Base-by-base conservation (phyloP, 2,113 vertebrate genomes). In the Prochilodus magdalenae region DNA sequence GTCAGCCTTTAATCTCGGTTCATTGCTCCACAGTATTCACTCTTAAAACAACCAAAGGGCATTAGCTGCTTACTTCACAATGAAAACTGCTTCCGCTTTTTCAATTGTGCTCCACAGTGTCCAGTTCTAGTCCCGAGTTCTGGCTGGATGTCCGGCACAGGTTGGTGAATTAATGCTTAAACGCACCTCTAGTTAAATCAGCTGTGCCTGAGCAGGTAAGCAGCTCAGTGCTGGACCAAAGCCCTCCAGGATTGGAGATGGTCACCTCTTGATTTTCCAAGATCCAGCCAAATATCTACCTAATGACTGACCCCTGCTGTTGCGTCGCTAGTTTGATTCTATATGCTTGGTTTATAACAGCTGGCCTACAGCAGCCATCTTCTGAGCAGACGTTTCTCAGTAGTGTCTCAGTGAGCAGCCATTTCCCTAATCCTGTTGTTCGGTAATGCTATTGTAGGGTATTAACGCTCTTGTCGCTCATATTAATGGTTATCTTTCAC, bases 1-100 rank as follows among this genome's bases (percentile, higher is more conserved):
- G 70, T 55, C 80, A 82, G 33, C 67, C 66, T 69, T 80, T 87
- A 91, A 90, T 91, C 88, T 75, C 73, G 72, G 73, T 77, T 71
- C 62, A 74, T 73, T n/a, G 36, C 27, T 55, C 72, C 70, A 73
- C 51, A 76, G 57, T 59, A 44, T 69, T 81, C 29, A 62, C n/a
- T 87, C 62, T 79, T 79, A 75, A 70, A 59, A n/a, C 85, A 75
- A 40, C 82, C 83, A 53, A 87, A 83, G 86, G 75, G 66, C 53
- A 4, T 83, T 12, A 76, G 59, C 67, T 22, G 49, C 75, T 77
- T 83, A 59, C 63, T 27, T 15, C 33, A 79, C 77, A 60, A 70
- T 22, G 59, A 12, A 30, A 30, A 59, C n/a, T 47, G 26, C 26
- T 62, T 24, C 40, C 55, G n/a, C 22, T 33, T 27, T 24, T 7